Base-by-base conservation (phyloP, 2,797 vertebrate genomes). In the Naso thynnoides region DNA sequence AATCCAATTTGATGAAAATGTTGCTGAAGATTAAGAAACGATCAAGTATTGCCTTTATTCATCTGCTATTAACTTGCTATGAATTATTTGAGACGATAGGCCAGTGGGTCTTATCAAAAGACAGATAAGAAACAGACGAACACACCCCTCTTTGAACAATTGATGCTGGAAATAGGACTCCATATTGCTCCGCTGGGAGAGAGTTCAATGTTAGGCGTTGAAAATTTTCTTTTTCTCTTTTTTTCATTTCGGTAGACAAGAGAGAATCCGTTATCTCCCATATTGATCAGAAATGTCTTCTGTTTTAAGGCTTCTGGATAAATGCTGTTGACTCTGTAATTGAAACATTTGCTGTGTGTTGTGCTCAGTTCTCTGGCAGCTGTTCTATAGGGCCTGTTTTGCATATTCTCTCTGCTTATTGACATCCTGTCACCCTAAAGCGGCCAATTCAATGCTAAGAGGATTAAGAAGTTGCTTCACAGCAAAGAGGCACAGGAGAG, bases 391-490 rank as follows among this genome's bases (percentile, higher is more conserved):
- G 21, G 31, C 50, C 68, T 38, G 63, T 23, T 77, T 76, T 79
- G 54, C 70, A 62, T 83, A 53, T 71, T 23, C 66, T 14, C 19
- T 48, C 63, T 61, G 56, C 61, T 68, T 79, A 87, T 81, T 77
- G 76, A 86, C 26, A 9, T 65, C 29, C 66, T 65, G 39, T 64
- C 55, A 18, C 41, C 52, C 47, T 31, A 36, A 42, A 70, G 64
- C 50, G 48, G 52, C 66, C 21, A 47, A 66, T 23, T 78, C 76
- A 81, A 78, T 76, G 60, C 48, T 76, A 84, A 86, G 70, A 81
- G 69, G 76, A 87, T 88, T 72, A 77, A 56, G 58, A 81, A 79
- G 70, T 80, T 73, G 27, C 4, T 19, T 53, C 18, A 31, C 50
- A 31, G 57, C 64, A 65, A 70, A 38, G 63, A 77, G 60, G 70